Evolutionary conservation across 2,888 invertebrate species (phyloP).

Genomic region (Caenorhabditis sulstoni): DNA sequence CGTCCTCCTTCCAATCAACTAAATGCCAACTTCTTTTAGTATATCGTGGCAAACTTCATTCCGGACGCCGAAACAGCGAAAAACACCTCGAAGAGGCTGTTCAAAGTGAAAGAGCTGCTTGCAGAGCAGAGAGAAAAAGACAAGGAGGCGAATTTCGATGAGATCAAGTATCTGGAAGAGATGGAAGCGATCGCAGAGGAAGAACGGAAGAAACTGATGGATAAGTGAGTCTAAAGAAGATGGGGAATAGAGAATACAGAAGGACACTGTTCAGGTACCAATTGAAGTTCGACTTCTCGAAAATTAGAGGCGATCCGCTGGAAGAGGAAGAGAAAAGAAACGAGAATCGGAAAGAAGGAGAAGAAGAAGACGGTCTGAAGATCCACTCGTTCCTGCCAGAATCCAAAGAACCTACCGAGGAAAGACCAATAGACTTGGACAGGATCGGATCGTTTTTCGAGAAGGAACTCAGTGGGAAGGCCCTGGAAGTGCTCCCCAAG

Average conservation of each 20-base stretch:
- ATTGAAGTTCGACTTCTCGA: constrained; percentile 13
- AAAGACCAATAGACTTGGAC: constrained; percentile 19
- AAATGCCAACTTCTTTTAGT: constrained; percentile 18
- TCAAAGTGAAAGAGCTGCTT: constrained; percentile 10
- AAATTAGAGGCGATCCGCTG: not conserved
- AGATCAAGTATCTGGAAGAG: constrained; percentile 17
- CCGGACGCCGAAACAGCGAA: not conserved
- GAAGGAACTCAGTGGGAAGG: constrained; percentile 18
- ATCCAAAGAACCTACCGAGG: not conserved
- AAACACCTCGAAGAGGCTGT: not conserved
- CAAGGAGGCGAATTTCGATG: constrained; percentile 20
- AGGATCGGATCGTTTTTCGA: constrained; percentile 47
- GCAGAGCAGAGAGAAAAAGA: constrained; percentile 19
- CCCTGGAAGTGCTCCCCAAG: constrained; percentile 15
- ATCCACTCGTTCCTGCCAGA: no score
- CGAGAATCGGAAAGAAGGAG: not conserved
- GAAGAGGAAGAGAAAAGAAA: not conserved
- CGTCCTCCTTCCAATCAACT: not conserved
- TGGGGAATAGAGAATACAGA: not conserved
- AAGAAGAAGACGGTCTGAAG: no score
- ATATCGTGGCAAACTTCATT: constrained; percentile 35
- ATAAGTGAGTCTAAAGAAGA: constrained; percentile 7
- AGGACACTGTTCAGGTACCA: constrained; percentile 15
- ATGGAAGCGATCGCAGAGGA: not conserved
- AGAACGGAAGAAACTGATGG: constrained; percentile 6